Percentiles rank a stretch among this genome's conserved stretches.
Conservation (phyloP, 1,140 invertebrate species). For the Drosophila littoralis region DNA sequence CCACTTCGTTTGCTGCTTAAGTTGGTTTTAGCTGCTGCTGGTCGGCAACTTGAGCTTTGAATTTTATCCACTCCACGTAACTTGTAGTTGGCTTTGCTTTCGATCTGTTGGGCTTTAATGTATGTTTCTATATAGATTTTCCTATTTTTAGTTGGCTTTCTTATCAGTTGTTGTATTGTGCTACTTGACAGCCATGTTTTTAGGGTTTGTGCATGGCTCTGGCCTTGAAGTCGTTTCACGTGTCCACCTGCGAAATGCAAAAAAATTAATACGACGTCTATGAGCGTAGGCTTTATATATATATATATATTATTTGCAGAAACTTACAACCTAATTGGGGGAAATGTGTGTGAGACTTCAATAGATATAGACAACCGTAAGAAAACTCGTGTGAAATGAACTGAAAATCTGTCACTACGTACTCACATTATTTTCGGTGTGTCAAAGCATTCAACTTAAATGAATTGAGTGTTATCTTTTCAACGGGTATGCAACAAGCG, state of each 20-base stretch:
- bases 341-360: constrained; percentile 2
- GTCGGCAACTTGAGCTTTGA: background rate
- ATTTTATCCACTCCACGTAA: background rate
- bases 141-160: constrained; percentile 9
- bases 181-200: constrained; percentile 52
- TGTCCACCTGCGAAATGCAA: constrained; percentile 31
- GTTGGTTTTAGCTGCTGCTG: background rate
- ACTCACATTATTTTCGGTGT: background rate
- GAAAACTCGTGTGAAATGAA: constrained; percentile 16
- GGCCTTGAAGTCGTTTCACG: background rate
- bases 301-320: too few relatives aligned
- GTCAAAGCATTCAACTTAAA: background rate
- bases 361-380: constrained; percentile 6
- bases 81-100: constrained; percentile 2
- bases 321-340: constrained; percentile 7
- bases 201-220: constrained; percentile 17
- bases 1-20: background rate
- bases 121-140: background rate
- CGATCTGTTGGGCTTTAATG: background rate
- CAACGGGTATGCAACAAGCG: background rate
- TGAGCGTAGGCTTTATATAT: background rate
- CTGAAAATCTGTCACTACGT: background rate
- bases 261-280: constrained; percentile 1
- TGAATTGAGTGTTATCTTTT: background rate
- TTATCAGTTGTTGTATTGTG: constrained; percentile 18